Percentiles rank a stretch among this genome's conserved stretches.
phyloP scores from a whole-genome alignment of 1,140 invertebrate species.

The Melitaea cinxia region DNA sequence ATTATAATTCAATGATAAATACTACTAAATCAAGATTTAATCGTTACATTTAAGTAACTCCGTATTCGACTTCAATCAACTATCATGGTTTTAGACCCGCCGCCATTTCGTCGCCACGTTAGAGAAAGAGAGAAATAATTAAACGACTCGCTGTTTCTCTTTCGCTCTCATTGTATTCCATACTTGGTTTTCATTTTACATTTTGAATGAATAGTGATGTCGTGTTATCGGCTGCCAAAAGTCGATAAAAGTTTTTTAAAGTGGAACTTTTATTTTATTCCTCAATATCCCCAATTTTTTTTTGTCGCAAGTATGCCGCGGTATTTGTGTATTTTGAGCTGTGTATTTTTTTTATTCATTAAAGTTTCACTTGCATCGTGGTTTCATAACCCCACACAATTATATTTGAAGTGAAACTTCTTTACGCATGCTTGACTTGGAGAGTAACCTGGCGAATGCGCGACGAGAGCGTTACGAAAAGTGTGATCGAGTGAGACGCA shows the following conservation, averaged over 20 bases:
- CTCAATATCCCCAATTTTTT: too few relatives aligned
- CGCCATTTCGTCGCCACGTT: conserved; percentile 57
- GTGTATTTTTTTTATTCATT: too few relatives aligned
- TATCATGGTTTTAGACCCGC: conserved; percentile 42
- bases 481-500: too few relatives aligned
- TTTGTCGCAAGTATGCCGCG: too few relatives aligned
- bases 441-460: too few relatives aligned
- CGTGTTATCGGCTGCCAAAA: conserved; percentile 33
- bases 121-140: conserved; percentile 43
- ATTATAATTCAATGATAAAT: too few relatives aligned
- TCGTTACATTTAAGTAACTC: background rate
- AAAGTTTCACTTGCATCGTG: too few relatives aligned
- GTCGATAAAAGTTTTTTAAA: conserved; percentile 12
- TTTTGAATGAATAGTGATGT: conserved; percentile 55
- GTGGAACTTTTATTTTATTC: background rate
- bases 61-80: conserved; percentile 5
- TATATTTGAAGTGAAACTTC: too few relatives aligned
- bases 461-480: too few relatives aligned
- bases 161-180: conserved; percentile 72
- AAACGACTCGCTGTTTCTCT: conserved; percentile 31
- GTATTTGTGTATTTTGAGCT: too few relatives aligned
- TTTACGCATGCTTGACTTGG: too few relatives aligned
- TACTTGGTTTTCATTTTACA: conserved; percentile 80
- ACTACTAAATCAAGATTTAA: background rate
- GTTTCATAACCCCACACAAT: too few relatives aligned